Evolutionary conservation across 1,140 invertebrate species (phyloP), one percentile per base, ranked within the genome.

Genomic region (Pseudomyrmex sp.): DNA sequence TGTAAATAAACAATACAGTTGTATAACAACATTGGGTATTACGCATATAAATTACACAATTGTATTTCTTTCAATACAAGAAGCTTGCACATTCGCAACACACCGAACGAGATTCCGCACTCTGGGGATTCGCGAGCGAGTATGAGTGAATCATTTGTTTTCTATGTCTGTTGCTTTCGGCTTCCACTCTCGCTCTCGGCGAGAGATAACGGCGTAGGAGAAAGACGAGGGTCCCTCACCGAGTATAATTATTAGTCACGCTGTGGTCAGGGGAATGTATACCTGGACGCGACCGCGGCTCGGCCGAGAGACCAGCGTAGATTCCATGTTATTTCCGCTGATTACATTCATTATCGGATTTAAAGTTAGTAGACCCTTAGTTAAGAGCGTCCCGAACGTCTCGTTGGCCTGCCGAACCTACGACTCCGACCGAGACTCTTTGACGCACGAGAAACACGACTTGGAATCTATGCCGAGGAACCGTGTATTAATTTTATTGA

Each of bases 311-410:
- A 72, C 87, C 9, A 61, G 56, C 61, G 75, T 89, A 91, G 89
- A 93, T 92, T 92, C 89, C 91, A 93, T 92, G 90, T 91, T 93
- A 92, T 93, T 92, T 93, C 84, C 85, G 9, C 46, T 91, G 90
- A 93, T 93, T 91, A 92, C 90, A 92, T 92, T 93, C 85, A 92
- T 93, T 92, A 93, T 92, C 90, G 87, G 88, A 92, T 92, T 91
- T 90, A 90, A 91, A 91, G 80, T 89, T 88, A 79, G 80, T 70
- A 83, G 80, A 89, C 83, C 84, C 86, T 87, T 83, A 77, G 83
- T 88, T 87, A 88, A 70, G 61, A 58, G 54, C 44, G 52, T 66
- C 59, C 48, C 50, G 54, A 85, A 35, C 69, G 12, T 83, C 74
- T 83, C 44, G 77, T 87, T 77, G 75, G 15, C 20, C 35, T 13